Percentiles rank a stretch among this genome's conserved stretches.
phyloP scores from a whole-genome alignment of 92 coral and sea anemone species.

The Metridium senile region DNA sequence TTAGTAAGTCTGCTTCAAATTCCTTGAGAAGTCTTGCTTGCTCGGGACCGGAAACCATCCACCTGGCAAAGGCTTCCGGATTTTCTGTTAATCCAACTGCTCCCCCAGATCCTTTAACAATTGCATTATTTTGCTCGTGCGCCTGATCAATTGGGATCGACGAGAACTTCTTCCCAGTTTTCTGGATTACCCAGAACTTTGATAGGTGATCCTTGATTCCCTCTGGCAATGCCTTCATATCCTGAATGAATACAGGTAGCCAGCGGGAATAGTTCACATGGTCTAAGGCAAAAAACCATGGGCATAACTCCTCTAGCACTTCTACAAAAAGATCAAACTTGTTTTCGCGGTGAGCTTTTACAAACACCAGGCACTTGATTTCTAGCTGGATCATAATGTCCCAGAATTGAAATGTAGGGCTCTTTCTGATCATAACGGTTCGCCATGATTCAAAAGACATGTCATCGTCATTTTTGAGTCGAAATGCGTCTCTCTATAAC shows the following conservation, averaged over 20 bases:
- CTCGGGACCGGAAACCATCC: too few relatives aligned
- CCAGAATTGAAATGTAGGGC: constrained; percentile 52
- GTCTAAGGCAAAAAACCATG: too few relatives aligned
- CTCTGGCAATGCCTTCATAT: constrained; percentile 45
- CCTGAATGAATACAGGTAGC: constrained; percentile 52
- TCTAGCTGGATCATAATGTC: constrained; percentile 35
- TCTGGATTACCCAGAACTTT: constrained; percentile 38
- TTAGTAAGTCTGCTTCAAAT: constrained; percentile 28
- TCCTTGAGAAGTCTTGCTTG: constrained; percentile 43
- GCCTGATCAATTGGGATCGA: constrained; percentile 53
- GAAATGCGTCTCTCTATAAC: constrained; percentile 44
- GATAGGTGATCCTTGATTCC: constrained; percentile 21
- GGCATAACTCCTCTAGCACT: constrained; percentile 22
- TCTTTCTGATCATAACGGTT: constrained; percentile 31
- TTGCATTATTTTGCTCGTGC: too few relatives aligned
- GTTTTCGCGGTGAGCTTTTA: constrained; percentile 32
- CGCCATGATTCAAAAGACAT: constrained; percentile 37
- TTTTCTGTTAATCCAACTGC: constrained; percentile 65
- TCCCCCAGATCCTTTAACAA: constrained; percentile 62
- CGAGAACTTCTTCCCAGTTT: constrained; percentile 50
- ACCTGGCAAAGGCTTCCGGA: constrained; percentile 37
- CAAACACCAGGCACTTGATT: neutral
- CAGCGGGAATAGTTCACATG: constrained; percentile 56
- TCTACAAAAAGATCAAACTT: constrained; percentile 38
- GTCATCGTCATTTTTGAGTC: constrained; percentile 13